Evolutionary conservation across 2,797 vertebrate species (phyloP).

Genomic region (Gymnodraco acuticeps): DNA sequence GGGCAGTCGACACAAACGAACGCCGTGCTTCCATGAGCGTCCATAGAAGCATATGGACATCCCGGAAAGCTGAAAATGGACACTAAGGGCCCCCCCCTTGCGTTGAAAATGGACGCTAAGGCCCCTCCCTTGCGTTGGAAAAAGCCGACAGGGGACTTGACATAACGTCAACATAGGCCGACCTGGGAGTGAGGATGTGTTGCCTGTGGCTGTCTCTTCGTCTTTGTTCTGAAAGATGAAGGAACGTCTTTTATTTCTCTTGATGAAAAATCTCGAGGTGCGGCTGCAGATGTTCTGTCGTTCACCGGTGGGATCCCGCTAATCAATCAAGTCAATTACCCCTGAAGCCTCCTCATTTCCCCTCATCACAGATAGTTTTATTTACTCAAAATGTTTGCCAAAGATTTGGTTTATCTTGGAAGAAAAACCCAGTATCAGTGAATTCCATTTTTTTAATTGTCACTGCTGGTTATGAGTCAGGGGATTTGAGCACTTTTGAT

Average conservation of each 20-base stretch:
- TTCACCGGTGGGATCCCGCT: slow-evolving; percentile 39
- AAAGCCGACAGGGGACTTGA: too few relatives aligned
- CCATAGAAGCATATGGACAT: too few relatives aligned
- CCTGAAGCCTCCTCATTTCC: slow-evolving; percentile 51
- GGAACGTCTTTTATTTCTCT: slow-evolving; percentile 57
- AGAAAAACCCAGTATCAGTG: slow-evolving; percentile 15
- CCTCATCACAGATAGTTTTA: slow-evolving; percentile 57
- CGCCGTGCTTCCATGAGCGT: too few relatives aligned
- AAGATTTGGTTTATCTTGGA: slow-evolving; percentile 21
- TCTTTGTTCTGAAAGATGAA: slow-evolving; percentile 52
- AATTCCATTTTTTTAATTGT: slow-evolving; percentile 21
- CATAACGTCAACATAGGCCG: too few relatives aligned
- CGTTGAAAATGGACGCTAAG: too few relatives aligned
- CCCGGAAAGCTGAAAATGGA: too few relatives aligned
- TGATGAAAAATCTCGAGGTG: slow-evolving; percentile 15
- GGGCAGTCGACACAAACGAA: too few relatives aligned
- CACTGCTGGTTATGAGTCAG: slow-evolving; percentile 32
- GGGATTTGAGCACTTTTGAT: slow-evolving; percentile 39
- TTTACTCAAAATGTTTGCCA: slow-evolving; percentile 48
- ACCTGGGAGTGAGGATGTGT: too few relatives aligned
- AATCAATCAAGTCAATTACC: slow-evolving; percentile 69
- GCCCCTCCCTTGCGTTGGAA: too few relatives aligned
- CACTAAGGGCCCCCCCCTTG: too few relatives aligned
- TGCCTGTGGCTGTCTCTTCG: slow-evolving; percentile 30
- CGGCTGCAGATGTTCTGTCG: slow-evolving; percentile 45